phyloP scores from a whole-genome alignment of 2,797 vertebrate genomes.

The Pangasius djambal region DNA sequence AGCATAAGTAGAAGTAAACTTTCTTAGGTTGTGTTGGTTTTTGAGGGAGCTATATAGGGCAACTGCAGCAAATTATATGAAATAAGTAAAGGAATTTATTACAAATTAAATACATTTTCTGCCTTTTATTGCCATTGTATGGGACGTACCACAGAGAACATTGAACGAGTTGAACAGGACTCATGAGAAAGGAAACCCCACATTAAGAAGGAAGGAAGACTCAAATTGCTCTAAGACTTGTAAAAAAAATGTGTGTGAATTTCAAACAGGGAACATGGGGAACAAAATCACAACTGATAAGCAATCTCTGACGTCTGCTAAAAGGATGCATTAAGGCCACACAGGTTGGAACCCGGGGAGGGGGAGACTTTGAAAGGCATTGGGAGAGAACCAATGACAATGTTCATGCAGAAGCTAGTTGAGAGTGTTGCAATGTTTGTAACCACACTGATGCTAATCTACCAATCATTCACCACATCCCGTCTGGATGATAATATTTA shows the following conservation, averaged over 20 bases:
- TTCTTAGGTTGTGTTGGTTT: neutral
- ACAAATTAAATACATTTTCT: neutral
- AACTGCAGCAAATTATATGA: neutral
- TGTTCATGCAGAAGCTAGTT: slow-evolving; percentile 58
- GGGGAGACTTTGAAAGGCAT: slow-evolving; percentile 43
- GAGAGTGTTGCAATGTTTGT: slow-evolving; percentile 57
- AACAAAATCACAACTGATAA: slow-evolving; percentile 58
- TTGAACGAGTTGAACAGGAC: slow-evolving; percentile 47
- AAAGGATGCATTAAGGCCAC: slow-evolving; percentile 55
- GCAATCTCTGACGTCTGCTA: slow-evolving; percentile 60
- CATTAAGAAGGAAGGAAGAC: slow-evolving; percentile 64
- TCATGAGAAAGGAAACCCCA: slow-evolving; percentile 61
- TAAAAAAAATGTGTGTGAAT: slow-evolving; percentile 48
- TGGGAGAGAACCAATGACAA: slow-evolving; percentile 36
- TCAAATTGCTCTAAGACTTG: slow-evolving; percentile 54
- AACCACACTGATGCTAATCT: slow-evolving; percentile 63
- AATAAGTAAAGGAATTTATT: neutral
- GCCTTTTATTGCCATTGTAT: slow-evolving; percentile 17
- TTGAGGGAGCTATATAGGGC: too few species aligned
- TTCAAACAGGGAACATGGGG: slow-evolving; percentile 48
- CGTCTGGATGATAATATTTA: slow-evolving; percentile 61
- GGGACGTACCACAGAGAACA: slow-evolving; percentile 13
- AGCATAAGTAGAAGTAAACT: neutral
- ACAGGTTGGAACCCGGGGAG: slow-evolving; percentile 53
- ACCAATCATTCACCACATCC: slow-evolving; percentile 61